Conservation (phyloP, 2,797 vertebrate genomes). For the Falco biarmicus region DNA sequence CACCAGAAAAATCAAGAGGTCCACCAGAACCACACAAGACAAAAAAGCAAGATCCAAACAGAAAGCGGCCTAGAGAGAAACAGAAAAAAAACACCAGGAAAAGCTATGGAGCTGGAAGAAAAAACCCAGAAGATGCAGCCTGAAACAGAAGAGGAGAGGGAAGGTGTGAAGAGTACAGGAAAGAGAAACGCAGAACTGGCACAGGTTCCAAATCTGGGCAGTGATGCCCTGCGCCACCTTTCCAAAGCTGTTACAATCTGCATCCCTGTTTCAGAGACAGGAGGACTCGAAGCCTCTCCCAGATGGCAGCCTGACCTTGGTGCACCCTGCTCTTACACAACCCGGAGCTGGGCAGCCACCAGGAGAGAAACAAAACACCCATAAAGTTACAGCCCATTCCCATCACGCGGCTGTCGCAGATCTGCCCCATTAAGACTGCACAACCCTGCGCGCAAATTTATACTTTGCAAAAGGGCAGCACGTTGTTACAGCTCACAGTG, state of each 20-base stretch:
- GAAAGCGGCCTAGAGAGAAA: background rate
- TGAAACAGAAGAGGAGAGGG: background rate
- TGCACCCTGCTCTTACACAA: background rate
- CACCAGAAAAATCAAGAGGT: background rate
- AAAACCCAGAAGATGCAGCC: background rate
- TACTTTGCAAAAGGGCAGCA: background rate
- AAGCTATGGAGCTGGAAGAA: background rate
- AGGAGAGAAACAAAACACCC: background rate
- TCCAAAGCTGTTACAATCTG: slow-evolving; percentile 8
- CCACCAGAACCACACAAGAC: background rate
- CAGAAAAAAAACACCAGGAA: background rate
- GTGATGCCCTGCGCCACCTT: background rate
- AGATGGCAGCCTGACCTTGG: slow-evolving; percentile 33
- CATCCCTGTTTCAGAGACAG: background rate
- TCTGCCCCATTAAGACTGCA: background rate
- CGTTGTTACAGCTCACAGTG: background rate
- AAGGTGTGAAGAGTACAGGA: background rate
- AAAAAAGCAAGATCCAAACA: background rate
- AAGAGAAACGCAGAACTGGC: background rate
- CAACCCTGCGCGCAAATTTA: background rate
- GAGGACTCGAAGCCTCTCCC: background rate
- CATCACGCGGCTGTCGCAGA: background rate
- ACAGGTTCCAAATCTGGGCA: background rate
- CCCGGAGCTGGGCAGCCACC: background rate
- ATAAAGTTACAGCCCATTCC: background rate